These are phyloP conservation scores for Nymphalis io DNA, from an alignment of 1,140 invertebrate genomes.

Conservation along the genomic window DNA sequence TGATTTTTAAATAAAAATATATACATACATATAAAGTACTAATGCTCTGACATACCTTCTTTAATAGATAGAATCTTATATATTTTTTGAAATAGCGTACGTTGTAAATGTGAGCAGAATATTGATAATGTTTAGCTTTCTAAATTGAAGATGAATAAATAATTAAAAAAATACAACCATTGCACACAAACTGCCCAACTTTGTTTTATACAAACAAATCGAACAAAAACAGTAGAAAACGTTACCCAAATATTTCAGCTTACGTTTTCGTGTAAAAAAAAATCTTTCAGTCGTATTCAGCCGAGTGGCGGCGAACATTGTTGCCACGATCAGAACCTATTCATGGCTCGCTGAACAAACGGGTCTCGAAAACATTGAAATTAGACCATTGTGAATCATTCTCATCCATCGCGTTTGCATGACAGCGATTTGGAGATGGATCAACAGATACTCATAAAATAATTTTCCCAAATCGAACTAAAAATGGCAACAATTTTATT, in stretches of 20 bases:
- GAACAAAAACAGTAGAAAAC: constrained; percentile 62
- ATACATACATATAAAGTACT: too few species aligned
- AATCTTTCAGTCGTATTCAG: constrained; percentile 58
- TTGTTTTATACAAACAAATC: constrained; percentile 48
- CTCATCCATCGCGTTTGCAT: constrained; percentile 25
- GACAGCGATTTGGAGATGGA: constrained; percentile 23
- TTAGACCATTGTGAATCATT: constrained; percentile 62
- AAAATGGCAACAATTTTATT: too few species aligned
- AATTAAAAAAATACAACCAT: not conserved
- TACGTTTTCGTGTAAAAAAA: constrained; percentile 58
- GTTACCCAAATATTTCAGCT: constrained; percentile 65
- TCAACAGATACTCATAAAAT: constrained; percentile 7
- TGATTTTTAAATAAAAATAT: too few species aligned
- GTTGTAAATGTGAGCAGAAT: too few species aligned
- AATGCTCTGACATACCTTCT: too few species aligned
- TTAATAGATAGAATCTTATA: too few species aligned
- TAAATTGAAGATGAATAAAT: not conserved
- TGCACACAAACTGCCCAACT: constrained; percentile 13
- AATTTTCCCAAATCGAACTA: not conserved
- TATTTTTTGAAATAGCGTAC: too few species aligned
- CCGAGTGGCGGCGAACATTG: constrained; percentile 55
- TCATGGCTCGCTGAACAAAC: constrained; percentile 59
- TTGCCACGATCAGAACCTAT: constrained; percentile 61
- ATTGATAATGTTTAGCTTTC: not conserved
- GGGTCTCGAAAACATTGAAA: constrained; percentile 69